Evolutionary conservation across 2,113 vertebrate genomes (phyloP).

Genomic region (Psittacara wagleri): DNA sequence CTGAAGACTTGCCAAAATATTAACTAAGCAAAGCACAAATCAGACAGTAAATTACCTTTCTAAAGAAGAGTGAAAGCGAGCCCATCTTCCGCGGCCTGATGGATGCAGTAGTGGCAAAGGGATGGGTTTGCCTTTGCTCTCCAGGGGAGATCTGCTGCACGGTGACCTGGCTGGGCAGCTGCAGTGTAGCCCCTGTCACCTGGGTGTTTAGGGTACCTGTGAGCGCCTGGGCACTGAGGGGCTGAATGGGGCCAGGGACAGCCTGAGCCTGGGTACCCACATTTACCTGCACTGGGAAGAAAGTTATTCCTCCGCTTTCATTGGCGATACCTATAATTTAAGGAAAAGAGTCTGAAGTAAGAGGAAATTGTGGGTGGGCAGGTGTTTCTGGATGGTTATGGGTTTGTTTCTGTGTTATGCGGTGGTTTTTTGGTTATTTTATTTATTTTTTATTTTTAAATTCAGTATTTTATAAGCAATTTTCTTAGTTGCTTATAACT

Average conservation of each 20-base stretch:
- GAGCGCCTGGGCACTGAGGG: slow-evolving; percentile 75
- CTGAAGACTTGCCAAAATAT: not conserved
- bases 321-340: slow-evolving; percentile 86
- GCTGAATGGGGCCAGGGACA: slow-evolving; percentile 78
- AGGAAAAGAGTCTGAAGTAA: not conserved
- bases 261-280: slow-evolving; percentile 76
- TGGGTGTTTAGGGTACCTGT: slow-evolving; percentile 68
- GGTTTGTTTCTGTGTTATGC: not conserved
- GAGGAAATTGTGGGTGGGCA: not conserved
- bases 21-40: not conserved
- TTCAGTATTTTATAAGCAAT: not conserved
- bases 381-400: no score
- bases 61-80: slow-evolving; percentile 78
- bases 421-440: not conserved
- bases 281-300: slow-evolving; percentile 84
- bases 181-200: slow-evolving; percentile 67
- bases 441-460: not conserved
- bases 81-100: slow-evolving; percentile 65
- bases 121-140: slow-evolving; percentile 61
- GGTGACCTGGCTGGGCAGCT: slow-evolving; percentile 71
- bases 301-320: slow-evolving; percentile 89
- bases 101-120: not conserved
- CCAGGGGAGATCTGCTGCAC: slow-evolving; percentile 71
- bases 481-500: not conserved
- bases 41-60: slow-evolving; percentile 70